Conservation (phyloP, 2,113 vertebrate species). For the Casuarius casuarius region DNA sequence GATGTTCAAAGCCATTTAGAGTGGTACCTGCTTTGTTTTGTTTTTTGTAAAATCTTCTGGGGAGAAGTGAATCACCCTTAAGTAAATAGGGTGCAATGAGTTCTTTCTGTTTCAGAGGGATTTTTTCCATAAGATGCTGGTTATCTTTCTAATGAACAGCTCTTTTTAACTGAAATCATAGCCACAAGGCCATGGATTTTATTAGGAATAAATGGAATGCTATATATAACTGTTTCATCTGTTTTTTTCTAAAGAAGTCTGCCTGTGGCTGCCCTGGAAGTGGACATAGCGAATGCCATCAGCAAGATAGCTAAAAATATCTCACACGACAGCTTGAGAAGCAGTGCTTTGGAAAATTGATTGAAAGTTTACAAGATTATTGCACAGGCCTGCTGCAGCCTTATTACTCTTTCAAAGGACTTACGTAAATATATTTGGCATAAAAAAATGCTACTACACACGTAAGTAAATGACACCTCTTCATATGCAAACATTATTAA, state of each 20-base stretch:
- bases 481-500: background rate
- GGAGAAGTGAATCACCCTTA: background rate
- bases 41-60: background rate
- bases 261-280: slow-evolving; percentile 38
- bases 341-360: slow-evolving; percentile 30
- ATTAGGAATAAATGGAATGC: slow-evolving; percentile 23
- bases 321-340: slow-evolving; percentile 18
- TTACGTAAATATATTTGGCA: background rate
- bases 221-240: slow-evolving; percentile 30
- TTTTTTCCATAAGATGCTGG: background rate
- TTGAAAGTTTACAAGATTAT: slow-evolving; percentile 39
- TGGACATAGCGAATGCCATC: background rate
- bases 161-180: slow-evolving; percentile 25
- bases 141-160: background rate
- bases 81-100: background rate
- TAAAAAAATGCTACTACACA: background rate
- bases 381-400: background rate
- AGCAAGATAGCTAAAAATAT: slow-evolving; percentile 58
- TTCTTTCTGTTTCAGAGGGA: background rate
- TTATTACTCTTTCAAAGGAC: slow-evolving; percentile 16
- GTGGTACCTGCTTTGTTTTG: background rate
- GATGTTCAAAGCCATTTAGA: accelerated
- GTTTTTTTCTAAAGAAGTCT: slow-evolving; percentile 39
- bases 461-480: slow-evolving; percentile 3
- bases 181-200: slow-evolving; percentile 22